Evolutionary conservation across 2,888 invertebrate genomes (phyloP), one percentile per base, ranked within the genome.

Genomic region (Drosophila flavopinicola): DNA sequence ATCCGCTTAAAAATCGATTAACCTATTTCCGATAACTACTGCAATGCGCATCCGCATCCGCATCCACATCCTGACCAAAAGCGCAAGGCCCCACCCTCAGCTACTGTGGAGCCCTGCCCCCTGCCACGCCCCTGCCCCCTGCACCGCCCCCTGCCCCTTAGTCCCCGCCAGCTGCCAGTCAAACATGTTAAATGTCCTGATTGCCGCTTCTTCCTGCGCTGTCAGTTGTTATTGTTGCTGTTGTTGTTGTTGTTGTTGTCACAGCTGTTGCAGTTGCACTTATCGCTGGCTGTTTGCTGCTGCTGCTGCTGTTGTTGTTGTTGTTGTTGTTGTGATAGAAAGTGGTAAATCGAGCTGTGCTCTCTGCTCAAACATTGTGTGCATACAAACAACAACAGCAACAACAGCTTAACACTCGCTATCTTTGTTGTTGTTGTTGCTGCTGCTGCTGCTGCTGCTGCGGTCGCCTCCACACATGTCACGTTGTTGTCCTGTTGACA

Each of bases 1-100:
- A 84, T 88, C 83, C 86, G 84, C 85, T 89, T 89, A 85, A 88
- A 88, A 89, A 87, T 88, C 89, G 89, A 89, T 89, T 89, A 89
- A 89, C 89, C 88, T 78, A 89, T 89, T 88, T 89, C 88, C 88
- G 88, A 89, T 89, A 87, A 85, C 87, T 77, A 85, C 89, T 86
- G 89, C 89, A 89, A 83, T 89, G 88, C 88, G 88, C 88, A 86
- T 80, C 78, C 77, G 66, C 58, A 58, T 68, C 61, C 49, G 45
- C 45, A 52, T 56, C 30, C 67, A 23, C 39, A 38, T 23, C 30
- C 29, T 29, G 45, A 17, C 10, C 25, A 20, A 29, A 25, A 33
- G 6, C n/a, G 6, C 11, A 17, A 39, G 10, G 27, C 35, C 17
- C 30, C 10, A 6, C 7, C 7, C 11, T 7, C 15, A 13, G 1